Base-by-base conservation (phyloP, 2,888 invertebrate species). In the Meiosimyza platycephala region DNA sequence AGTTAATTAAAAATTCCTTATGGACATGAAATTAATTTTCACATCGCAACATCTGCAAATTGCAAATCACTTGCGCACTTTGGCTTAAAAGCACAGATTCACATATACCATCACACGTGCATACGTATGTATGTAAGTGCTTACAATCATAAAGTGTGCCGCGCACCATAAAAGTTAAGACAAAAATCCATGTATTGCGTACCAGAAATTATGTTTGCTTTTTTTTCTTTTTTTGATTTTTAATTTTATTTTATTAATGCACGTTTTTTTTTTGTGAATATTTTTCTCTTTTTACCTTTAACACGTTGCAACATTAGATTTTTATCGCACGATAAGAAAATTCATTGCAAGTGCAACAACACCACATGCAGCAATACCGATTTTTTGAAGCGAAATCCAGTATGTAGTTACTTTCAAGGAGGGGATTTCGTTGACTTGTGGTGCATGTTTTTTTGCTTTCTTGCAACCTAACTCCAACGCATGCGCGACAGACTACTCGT, bases 1-100 rank as follows among this genome's bases (percentile, higher is more conserved):
- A 81, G 82, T 80, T 81, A 81, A 81, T 82, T 82, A 81, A 80
- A 81, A 82, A 81, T 82, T 80, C 78, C 78, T 70, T 63, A 75
- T 76, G 70, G 78, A 81, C 79, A 80, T 79, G 78, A 82, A 82
- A 81, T 81, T 83, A 83, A 82, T 82, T 80, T 82, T 78, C 80
- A 78, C 80, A 78, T 77, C 79, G 76, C 77, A 50, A 78, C 81
- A 79, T 78, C 78, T 76, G 76, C 70, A 72, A 77, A 70, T 68
- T 68, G 68, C 68, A 57, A 68, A 68, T 68, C 68, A 68, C 68
- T 68, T 68, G 68, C 68, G 68, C 52, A 62, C 62, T 70, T 70
- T 70, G 63, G 62, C 62, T 62, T 2, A 52, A 63, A 54, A 3
- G 28, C 28, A 13, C 59, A 48, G 22, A 59, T 11, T 48, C 50